Base-by-base conservation (phyloP, 2,888 invertebrate genomes). In the Gymnocheta viridis region DNA sequence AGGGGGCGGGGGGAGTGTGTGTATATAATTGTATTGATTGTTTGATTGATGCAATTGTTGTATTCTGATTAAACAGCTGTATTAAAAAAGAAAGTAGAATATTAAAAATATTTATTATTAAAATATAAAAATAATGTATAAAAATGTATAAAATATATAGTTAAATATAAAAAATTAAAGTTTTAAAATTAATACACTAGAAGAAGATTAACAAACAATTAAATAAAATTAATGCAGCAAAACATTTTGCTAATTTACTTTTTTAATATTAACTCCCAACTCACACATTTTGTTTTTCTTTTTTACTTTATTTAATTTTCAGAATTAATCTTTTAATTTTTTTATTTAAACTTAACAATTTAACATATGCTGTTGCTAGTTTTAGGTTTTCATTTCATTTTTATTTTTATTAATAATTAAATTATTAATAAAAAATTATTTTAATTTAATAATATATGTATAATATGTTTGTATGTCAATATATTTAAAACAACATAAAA, bases 321-420 rank as follows among this genome's bases (percentile, higher is more conserved):
- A 47, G 49, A 51, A 73, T 83, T 64, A 73, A 56, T 49, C 7
- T 60, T 60, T 62, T 62, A 27, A 14, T 47, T 32, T 51, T 24
- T 60, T 22, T 38, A 47, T 80, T 82, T 69, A 82, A 80, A 81
- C 85, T 85, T 82, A 84, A 85, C 82, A 84, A 84, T 76, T 74
- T 82, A 85, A 85, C 85, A 82, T 82, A 85, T 79, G 78, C 38
- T 81, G 77, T 56, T 73, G 72, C 77, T 51, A 73, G 62, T 51
- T 69, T 47, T 69, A 62, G 24, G 44, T 38, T 62, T 79, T 70
- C 27, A 32, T 56, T 72, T 44, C 19, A 29, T 27, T 56, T 64
- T 47, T 7, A 60, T 70, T 54, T 74, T 38, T 76, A 69, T 62
- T 74, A 80, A 85, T 81, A 81, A 73, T 81, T 82, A 74, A 69